Conservation (phyloP, 2,888 invertebrate species). For the Lucinisca nassula region DNA sequence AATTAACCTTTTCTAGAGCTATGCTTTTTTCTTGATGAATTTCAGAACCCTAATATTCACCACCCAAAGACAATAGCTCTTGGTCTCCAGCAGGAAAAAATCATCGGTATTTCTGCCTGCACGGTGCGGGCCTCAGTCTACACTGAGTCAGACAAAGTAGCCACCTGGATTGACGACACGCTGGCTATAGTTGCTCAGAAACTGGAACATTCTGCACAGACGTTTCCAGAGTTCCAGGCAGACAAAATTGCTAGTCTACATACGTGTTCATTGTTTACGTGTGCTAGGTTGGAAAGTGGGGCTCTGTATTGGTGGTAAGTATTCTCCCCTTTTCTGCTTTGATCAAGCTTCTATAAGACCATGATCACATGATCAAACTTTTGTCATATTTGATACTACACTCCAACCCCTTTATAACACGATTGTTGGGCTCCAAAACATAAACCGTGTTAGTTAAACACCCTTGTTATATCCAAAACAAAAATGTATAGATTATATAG, state of each 20-base stretch:
- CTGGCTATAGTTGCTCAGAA: slow-evolving; percentile 91
- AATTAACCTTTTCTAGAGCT: too few relatives aligned
- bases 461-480: too few relatives aligned
- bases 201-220: slow-evolving; percentile 93
- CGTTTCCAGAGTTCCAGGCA: slow-evolving; percentile 92
- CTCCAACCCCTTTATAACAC: too few relatives aligned
- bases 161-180: slow-evolving; percentile 97
- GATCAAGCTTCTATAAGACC: too few relatives aligned
- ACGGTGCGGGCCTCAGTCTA: slow-evolving; percentile 96
- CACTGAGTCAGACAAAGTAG: slow-evolving; percentile 96
- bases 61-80: slow-evolving; percentile 96
- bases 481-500: too few relatives aligned
- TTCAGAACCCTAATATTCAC: slow-evolving; percentile 92
- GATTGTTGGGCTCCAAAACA: too few relatives aligned
- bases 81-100: slow-evolving; percentile 93
- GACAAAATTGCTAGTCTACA: slow-evolving; percentile 93
- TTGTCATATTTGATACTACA: too few relatives aligned
- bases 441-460: too few relatives aligned
- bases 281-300: slow-evolving; percentile 96
- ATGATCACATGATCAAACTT: too few relatives aligned
- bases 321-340: too few relatives aligned
- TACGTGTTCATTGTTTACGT: slow-evolving; percentile 97
- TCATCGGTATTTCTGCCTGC: slow-evolving; percentile 93
- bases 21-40: too few relatives aligned
- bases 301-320: slow-evolving; percentile 99